Conservation (phyloP, 2,888 invertebrate species). For the Dryocosmus kuriphilus region DNA sequence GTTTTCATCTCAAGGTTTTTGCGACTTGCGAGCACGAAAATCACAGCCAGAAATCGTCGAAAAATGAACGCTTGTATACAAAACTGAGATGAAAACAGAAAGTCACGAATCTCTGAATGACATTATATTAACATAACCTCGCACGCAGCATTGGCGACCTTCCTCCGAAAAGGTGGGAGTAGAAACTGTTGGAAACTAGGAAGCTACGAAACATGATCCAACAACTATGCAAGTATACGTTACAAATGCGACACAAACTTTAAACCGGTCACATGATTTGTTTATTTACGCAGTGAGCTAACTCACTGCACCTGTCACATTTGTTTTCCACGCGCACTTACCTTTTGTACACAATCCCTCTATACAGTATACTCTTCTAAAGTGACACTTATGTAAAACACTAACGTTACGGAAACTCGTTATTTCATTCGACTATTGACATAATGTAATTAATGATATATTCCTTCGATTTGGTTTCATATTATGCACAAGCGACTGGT, state of each 20-base stretch:
- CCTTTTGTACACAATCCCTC: background rate
- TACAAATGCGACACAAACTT: background rate
- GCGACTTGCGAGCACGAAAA: background rate
- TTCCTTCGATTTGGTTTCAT: background rate
- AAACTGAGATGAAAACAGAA: too few relatives aligned
- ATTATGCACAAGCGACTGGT: slow-evolving; percentile 13
- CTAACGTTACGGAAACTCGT: background rate
- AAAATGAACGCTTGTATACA: slow-evolving; percentile 11
- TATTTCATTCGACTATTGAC: background rate
- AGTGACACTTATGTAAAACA: background rate
- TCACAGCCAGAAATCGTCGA: background rate
- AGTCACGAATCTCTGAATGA: slow-evolving; percentile 27
- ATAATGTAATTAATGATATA: background rate
- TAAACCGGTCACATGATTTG: background rate
- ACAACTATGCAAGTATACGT: slow-evolving; percentile 2
- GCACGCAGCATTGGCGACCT: slow-evolving; percentile 32
- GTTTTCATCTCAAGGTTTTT: slow-evolving; percentile 1
- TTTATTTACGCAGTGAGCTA: slow-evolving; percentile 29
- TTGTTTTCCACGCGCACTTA: slow-evolving; percentile 18
- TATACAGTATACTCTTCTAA: background rate
- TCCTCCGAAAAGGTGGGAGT: slow-evolving; percentile 20
- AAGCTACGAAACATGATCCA: too few relatives aligned
- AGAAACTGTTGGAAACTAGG: background rate
- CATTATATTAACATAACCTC: slow-evolving; percentile 39
- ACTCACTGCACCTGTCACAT: slow-evolving; percentile 21